Percentiles rank a stretch among this genome's conserved stretches.
Conservation (phyloP, 64 coral and sea anemone species). For the Exaiptasia diaphana region DNA sequence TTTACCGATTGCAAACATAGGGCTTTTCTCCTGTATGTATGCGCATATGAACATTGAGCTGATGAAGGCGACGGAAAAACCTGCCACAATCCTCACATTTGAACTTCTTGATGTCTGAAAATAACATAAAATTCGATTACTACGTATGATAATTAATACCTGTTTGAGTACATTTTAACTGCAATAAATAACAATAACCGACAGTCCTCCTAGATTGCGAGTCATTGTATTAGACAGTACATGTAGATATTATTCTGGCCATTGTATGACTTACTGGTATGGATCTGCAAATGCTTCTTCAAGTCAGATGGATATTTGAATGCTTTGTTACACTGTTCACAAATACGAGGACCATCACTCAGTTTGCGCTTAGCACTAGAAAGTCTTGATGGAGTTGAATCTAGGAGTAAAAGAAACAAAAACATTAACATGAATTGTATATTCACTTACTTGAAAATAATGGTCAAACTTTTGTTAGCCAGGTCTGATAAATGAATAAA, state of each 20-base stretch:
- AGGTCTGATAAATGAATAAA: no score
- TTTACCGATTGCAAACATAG: constrained; percentile 79
- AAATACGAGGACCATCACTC: constrained; percentile 90
- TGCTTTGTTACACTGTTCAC: constrained; percentile 91
- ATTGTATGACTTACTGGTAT: constrained; percentile 77
- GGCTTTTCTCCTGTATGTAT: constrained; percentile 99
- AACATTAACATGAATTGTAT: no score
- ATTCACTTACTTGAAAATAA: no score
- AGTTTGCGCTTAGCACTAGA: constrained; percentile 77
- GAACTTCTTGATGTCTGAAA: constrained; percentile 96
- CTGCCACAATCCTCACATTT: constrained; percentile 93
- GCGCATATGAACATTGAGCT: constrained; percentile 87
- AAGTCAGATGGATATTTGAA: constrained; percentile 99
- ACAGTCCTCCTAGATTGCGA: not conserved
- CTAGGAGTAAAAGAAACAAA: not conserved
- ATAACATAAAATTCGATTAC: not conserved
- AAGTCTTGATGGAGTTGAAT: not conserved
- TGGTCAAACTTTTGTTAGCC: no score
- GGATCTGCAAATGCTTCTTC: constrained; percentile 98
- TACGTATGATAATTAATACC: not conserved
- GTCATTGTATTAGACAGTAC: no score
- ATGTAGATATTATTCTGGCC: no score
- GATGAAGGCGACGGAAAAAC: constrained; percentile 95
- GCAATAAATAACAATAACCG: not conserved
- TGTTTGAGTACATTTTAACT: not conserved